Base-by-base conservation (phyloP, 2,888 invertebrate genomes). In the Coleophora flavipennella region DNA sequence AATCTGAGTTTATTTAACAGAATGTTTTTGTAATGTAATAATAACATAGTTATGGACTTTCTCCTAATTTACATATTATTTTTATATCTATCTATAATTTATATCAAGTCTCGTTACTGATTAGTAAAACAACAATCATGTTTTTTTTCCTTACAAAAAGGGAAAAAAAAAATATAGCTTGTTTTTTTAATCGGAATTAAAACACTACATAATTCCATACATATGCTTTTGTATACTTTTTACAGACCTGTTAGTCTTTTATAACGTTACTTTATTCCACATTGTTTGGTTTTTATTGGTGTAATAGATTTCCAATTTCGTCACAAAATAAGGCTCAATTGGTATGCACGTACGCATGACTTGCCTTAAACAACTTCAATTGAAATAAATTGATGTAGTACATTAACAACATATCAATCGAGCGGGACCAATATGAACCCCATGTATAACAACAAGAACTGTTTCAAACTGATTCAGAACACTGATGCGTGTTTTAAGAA, bases 301-400 rank as follows among this genome's bases (percentile, higher is more conserved):
- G 41, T 43, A 20, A 49, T 46, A 39, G 49, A 58, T 62, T 57
- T 55, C 52, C 56, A 55, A 58, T 59, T 58, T 55, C 45, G 46
- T 49, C 50, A 55, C 50, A 51, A 48, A 45, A 44, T 6, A 4
- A 20, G 20, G 6, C 50, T 54, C 65, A 74, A 72, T 72, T 71
- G 74, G 53, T 59, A 47, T 44, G 46, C 60, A 57, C 3, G 46
- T 48, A 53, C 49, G 42, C 40, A n/a, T n/a, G n/a, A n/a, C n/a
- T n/a, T n/a, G n/a, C n/a, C n/a, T n/a, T 51, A 42, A 53, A 55
- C 53, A 49, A 53, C 52, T 57, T 61, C 63, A 74, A 76, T 76
- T 77, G 75, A 63, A 64, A 64, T 55, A 67, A 73, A 76, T 76
- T 75, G 68, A 57, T 59, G 55, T 55, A 50, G 46, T 50, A 56